These are phyloP conservation scores for Sebastes oblongus DNA, from an alignment of 2,797 vertebrate species.

Conservation along the genomic window DNA sequence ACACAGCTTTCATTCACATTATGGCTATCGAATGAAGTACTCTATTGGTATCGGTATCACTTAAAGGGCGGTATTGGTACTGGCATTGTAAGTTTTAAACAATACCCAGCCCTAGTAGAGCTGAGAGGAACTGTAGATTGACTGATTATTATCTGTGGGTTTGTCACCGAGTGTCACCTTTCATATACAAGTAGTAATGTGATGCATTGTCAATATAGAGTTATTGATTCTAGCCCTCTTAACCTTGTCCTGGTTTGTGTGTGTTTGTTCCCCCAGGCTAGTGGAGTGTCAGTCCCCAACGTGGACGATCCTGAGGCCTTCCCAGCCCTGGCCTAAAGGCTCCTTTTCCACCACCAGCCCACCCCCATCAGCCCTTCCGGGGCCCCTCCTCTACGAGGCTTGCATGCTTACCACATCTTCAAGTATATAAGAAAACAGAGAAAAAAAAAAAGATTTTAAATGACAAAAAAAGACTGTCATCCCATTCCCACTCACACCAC, in stretches of 20 bases:
- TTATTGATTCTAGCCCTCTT: neutral
- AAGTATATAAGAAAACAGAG: slow-evolving; percentile 88
- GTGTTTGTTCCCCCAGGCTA: slow-evolving; percentile 77
- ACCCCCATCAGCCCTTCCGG: slow-evolving; percentile 84
- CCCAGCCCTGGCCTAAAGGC: slow-evolving; percentile 93
- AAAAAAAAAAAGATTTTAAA: slow-evolving; percentile 72
- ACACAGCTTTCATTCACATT: too few relatives aligned
- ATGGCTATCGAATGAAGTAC: too few relatives aligned
- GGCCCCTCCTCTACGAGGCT: slow-evolving; percentile 94
- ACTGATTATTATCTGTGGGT: neutral
- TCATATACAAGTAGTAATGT: neutral
- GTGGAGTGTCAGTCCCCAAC: slow-evolving; percentile 94
- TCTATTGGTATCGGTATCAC: too few relatives aligned
- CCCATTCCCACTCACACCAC: slow-evolving; percentile 90
- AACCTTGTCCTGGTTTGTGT: neutral
- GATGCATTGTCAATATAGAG: neutral
- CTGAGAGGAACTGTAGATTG: neutral
- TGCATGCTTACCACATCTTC: slow-evolving; percentile 99
- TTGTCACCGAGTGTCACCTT: too few relatives aligned
- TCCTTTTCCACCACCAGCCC: slow-evolving; percentile 82
- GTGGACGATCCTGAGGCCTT: slow-evolving; percentile 99
- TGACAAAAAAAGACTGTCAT: slow-evolving; percentile 89
- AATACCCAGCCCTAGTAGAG: neutral
- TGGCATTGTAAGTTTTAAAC: too few relatives aligned
- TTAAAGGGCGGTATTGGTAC: too few relatives aligned